A percentile compares a stretch with the other conserved stretches of the same genome.
phyloP scores from a whole-genome alignment of 1,140 invertebrate genomes.

The Heterodera schachtii region DNA sequence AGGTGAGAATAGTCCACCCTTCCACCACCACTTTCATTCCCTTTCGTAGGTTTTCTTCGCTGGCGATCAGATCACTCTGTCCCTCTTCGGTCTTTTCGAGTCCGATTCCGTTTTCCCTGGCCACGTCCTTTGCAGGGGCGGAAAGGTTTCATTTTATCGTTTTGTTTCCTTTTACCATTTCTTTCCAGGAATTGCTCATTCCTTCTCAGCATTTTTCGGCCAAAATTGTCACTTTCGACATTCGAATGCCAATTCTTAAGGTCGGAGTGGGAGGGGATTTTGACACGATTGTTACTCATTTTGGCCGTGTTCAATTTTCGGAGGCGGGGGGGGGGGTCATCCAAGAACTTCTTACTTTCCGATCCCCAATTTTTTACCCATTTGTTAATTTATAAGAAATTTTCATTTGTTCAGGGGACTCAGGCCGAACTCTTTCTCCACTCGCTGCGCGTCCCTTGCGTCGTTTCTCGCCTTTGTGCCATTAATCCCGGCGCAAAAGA shows the following conservation, averaged over 20 bases:
- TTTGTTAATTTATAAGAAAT: too few relatives aligned
- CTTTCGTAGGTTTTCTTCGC: conserved; percentile 77
- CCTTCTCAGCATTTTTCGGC: conserved; percentile 40
- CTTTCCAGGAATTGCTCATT: conserved; percentile 43
- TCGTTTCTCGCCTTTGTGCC: conserved; percentile 81
- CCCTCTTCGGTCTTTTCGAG: conserved; percentile 75
- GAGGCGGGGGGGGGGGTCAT: too few relatives aligned
- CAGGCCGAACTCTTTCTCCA: conserved; percentile 69
- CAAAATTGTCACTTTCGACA: conserved; percentile 74
- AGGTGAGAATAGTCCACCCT: background rate
- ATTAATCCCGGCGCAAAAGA: conserved; percentile 50
- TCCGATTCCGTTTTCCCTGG: conserved; percentile 80
- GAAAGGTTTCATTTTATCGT: conserved; percentile 37
- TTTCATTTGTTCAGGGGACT: conserved; percentile 66
- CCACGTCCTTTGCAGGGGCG: conserved; percentile 60
- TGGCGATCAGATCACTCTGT: conserved; percentile 85
- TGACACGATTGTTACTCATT: background rate
- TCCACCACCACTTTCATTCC: too few relatives aligned
- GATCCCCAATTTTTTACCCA: too few relatives aligned
- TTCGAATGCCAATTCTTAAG: conserved; percentile 78
- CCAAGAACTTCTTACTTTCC: too few relatives aligned
- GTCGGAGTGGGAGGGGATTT: background rate
- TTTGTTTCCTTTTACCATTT: conserved; percentile 14
- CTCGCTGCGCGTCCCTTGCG: conserved; percentile 76
- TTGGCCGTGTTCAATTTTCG: background rate